Evolutionary conservation across 2,113 vertebrate species (phyloP).

Genomic region (Rousettus leschenaultii): DNA sequence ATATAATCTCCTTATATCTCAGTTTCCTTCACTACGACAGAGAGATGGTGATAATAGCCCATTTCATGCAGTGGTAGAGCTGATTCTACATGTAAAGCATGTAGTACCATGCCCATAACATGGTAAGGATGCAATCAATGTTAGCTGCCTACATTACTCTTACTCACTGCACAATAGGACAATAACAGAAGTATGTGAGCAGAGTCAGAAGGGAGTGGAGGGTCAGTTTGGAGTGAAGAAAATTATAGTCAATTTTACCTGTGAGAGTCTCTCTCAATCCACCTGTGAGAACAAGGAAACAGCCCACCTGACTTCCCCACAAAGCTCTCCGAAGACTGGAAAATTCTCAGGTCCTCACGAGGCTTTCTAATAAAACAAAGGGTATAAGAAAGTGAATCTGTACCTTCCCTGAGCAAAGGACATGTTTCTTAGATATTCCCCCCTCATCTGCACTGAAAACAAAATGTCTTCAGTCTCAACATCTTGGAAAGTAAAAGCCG

Average conservation of each 20-base stretch:
- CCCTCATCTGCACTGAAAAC: background rate
- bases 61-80: accelerated
- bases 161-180: accelerated
- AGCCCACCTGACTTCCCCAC: accelerated
- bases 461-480: background rate
- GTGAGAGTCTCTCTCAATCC: background rate
- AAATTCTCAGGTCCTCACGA: background rate
- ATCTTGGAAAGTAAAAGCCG: background rate
- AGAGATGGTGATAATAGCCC: background rate
- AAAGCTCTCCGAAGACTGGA: background rate
- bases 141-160: background rate
- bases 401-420: background rate
- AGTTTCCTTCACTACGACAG: background rate
- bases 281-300: background rate
- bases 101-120: background rate
- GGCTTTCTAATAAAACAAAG: background rate
- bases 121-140: too few relatives aligned
- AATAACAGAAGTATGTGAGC: background rate
- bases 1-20: background rate
- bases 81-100: background rate
- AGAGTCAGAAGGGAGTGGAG: background rate
- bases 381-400: background rate
- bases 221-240: too few relatives aligned
- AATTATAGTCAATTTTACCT: background rate
- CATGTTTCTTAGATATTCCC: background rate